A percentile compares a stretch with the other conserved stretches of the same genome.
These are phyloP conservation scores for Phataginus tetradactyla DNA, from an alignment of 2,797 vertebrate genomes.

Conservation along the genomic window DNA sequence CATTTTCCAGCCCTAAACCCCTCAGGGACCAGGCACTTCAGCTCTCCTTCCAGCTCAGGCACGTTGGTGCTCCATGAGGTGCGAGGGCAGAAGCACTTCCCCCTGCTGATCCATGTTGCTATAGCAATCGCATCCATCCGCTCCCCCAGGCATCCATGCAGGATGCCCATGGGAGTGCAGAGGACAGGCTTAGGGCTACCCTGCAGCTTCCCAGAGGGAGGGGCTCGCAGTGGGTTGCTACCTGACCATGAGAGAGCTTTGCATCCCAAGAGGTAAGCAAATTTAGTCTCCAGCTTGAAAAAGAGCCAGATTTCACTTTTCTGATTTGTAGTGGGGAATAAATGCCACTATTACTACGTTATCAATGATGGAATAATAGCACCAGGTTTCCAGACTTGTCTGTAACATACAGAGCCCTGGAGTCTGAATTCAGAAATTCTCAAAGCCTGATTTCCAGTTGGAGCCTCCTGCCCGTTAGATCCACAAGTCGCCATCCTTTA, in stretches of 20 bases:
- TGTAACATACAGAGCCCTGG: not conserved
- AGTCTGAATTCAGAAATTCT: not conserved
- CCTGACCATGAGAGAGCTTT: not conserved
- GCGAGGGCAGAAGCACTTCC: not conserved
- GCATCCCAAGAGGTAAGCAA: not conserved
- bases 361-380: not conserved
- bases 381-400: not conserved
- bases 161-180: not conserved
- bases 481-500: not conserved
- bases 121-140: not conserved
- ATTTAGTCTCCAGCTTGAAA: conserved; percentile 5
- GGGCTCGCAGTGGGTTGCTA: not conserved
- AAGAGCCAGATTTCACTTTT: not conserved
- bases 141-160: not conserved
- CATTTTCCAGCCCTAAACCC: conserved; percentile 24
- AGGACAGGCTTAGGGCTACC: not conserved
- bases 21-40: not conserved
- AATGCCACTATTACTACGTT: not conserved
- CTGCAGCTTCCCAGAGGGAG: not conserved
- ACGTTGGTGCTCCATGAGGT: not conserved
- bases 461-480: not conserved
- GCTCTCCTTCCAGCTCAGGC: not conserved
- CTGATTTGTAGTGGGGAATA: not conserved
- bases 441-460: not conserved
- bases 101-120: not conserved